These are phyloP conservation scores for Meloidogyne chitwoodi DNA, from an alignment of 1,140 invertebrate species.

Conservation along the genomic window DNA sequence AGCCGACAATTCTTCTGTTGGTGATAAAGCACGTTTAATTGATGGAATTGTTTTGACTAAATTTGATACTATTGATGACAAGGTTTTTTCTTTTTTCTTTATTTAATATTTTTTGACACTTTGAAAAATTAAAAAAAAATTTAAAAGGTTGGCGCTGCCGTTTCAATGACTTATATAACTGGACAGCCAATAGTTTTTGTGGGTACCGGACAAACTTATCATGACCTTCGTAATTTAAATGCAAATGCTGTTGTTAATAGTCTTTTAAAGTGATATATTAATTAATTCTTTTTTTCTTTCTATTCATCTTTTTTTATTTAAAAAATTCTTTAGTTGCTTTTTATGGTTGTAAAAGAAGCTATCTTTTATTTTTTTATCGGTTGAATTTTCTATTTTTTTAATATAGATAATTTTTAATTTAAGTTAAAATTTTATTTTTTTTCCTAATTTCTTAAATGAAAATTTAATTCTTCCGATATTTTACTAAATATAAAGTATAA, in stretches of 20 bases:
- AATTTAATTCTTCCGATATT: too few relatives aligned
- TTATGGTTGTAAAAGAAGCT: too few relatives aligned
- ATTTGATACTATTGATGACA: conserved; percentile 98
- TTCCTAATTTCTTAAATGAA: too few relatives aligned
- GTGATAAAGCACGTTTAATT: conserved; percentile 77
- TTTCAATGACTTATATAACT: conserved; percentile 99
- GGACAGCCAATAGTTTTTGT: conserved; percentile 99
- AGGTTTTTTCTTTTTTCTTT: conserved; percentile 66
- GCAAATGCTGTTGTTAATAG: conserved; percentile 91
- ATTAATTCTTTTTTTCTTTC: not conserved
- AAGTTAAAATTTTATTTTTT: too few relatives aligned
- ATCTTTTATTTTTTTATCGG: too few relatives aligned
- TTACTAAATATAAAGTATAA: too few relatives aligned
- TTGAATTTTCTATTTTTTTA: too few relatives aligned
- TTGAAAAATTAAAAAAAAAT: not conserved
- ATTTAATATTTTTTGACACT: not conserved
- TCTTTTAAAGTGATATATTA: conserved; percentile 77
- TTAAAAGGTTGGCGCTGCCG: conserved; percentile 87
- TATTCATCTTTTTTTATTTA: not conserved
- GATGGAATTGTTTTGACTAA: conserved; percentile 97
- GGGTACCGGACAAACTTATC: conserved; percentile 97
- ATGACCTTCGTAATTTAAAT: conserved; percentile 91
- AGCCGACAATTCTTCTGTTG: conserved; percentile 64
- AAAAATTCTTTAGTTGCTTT: too few relatives aligned
- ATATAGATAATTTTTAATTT: too few relatives aligned